These are phyloP conservation scores for Luperina nickerlii DNA, from an alignment of 2,888 invertebrate genomes.

Conservation along the genomic window DNA sequence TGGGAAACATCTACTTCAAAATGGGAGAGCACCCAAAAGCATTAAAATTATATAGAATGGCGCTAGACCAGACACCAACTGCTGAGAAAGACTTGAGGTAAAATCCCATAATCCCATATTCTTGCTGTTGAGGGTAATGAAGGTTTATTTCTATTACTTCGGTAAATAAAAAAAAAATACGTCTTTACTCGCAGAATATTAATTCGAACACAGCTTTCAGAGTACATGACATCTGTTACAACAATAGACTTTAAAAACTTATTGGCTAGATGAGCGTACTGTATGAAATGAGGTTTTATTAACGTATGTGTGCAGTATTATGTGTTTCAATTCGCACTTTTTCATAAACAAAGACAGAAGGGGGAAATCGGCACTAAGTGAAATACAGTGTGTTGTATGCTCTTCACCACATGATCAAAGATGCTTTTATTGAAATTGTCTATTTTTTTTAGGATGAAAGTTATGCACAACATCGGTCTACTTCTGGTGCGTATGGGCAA, in stretches of 20 bases:
- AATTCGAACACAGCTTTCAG: background rate
- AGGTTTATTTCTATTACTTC: background rate
- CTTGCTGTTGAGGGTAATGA: background rate
- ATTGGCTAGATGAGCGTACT: background rate
- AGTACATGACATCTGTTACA: conserved; percentile 1
- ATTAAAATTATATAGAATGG: conserved; percentile 99
- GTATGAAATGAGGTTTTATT: conserved; percentile 11
- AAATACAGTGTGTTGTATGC: background rate
- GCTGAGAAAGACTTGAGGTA: conserved; percentile 97
- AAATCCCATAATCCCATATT: conserved; percentile 1
- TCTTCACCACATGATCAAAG: background rate
- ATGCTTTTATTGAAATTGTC: background rate
- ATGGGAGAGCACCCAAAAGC: conserved; percentile 98
- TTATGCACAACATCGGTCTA: conserved; percentile 99
- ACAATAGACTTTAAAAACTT: background rate
- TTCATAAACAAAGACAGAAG: background rate
- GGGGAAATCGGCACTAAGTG: background rate
- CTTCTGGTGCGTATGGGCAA: conserved; percentile 98
- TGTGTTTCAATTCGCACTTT: background rate
- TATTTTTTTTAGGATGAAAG: conserved; percentile 94
- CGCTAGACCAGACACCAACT: conserved; percentile 98
- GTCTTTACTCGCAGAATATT: conserved; percentile 1
- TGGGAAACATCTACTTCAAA: conserved; percentile 99
- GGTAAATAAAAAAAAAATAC: background rate
- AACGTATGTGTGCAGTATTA: background rate